Conservation (phyloP, 2,113 vertebrate species). For the Paramisgurnus dabryanus region DNA sequence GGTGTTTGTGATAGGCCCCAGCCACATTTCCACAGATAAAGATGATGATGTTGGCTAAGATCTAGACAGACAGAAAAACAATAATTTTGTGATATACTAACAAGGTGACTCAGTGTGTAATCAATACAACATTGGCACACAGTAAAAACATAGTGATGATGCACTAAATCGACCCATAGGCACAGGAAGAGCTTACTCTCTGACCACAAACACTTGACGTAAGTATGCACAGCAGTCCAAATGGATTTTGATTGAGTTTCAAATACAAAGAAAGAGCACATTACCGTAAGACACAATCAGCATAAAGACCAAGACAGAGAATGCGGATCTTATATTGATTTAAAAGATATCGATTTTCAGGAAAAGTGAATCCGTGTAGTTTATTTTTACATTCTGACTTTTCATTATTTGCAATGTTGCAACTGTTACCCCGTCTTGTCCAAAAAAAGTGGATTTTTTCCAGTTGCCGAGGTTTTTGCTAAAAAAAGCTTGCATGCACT, state of each 20-base stretch:
- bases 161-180: not conserved
- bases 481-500: too few species aligned
- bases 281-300: conserved; percentile 17
- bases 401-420: too few species aligned
- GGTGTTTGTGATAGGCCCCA: conserved; percentile 94
- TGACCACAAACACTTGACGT: not conserved
- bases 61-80: conserved; percentile 68
- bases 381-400: too few species aligned
- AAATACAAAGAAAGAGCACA: conserved; percentile 17
- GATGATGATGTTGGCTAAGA: conserved; percentile 94
- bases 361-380: conserved; percentile 14
- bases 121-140: not conserved
- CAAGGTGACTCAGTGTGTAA: not conserved
- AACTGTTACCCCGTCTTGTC: too few species aligned
- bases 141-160: not conserved
- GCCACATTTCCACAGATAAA: conserved; percentile 95
- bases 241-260: conserved; percentile 32
- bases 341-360: conserved; percentile 19
- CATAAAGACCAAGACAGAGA: not conserved
- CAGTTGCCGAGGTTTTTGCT: too few species aligned
- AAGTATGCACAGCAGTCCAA: conserved; percentile 27
- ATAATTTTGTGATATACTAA: too few species aligned
- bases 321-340: not conserved
- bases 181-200: conserved; percentile 15
- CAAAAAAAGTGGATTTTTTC: too few species aligned